Evolutionary conservation across 2,113 vertebrate genomes (phyloP).

Genomic region (Podarcis muralis): DNA sequence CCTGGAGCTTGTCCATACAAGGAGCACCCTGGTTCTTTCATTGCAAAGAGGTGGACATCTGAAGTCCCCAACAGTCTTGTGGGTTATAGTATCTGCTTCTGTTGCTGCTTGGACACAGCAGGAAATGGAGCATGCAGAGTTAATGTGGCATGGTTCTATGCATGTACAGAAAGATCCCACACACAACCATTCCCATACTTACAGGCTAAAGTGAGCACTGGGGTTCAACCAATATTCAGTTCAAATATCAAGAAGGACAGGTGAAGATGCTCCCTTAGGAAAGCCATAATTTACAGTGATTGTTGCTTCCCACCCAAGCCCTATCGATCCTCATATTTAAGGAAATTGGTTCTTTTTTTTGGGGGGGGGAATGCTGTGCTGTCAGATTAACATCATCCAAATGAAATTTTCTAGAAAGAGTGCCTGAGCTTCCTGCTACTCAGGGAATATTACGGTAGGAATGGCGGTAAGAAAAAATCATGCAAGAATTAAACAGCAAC

Average conservation of each 20-base stretch:
- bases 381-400: background rate
- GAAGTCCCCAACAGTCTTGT: background rate
- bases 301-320: background rate
- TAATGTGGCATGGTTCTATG: no score
- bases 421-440: background rate
- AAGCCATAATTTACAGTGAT: background rate
- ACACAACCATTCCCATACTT: background rate
- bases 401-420: background rate
- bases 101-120: background rate
- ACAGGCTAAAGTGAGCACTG: background rate
- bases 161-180: background rate
- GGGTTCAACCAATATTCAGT: background rate
- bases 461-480: slow-evolving; percentile 4
- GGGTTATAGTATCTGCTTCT: background rate
- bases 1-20: no score
- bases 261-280: background rate
- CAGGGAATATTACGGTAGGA: background rate
- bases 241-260: background rate
- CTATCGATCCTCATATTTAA: background rate
- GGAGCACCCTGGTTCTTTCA: no score
- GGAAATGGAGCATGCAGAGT: background rate
- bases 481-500: background rate
- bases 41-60: no score
- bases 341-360: no score
- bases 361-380: no score